Evolutionary conservation across 2,113 vertebrate species (phyloP).

Genomic region (Corythornis cristatus): DNA sequence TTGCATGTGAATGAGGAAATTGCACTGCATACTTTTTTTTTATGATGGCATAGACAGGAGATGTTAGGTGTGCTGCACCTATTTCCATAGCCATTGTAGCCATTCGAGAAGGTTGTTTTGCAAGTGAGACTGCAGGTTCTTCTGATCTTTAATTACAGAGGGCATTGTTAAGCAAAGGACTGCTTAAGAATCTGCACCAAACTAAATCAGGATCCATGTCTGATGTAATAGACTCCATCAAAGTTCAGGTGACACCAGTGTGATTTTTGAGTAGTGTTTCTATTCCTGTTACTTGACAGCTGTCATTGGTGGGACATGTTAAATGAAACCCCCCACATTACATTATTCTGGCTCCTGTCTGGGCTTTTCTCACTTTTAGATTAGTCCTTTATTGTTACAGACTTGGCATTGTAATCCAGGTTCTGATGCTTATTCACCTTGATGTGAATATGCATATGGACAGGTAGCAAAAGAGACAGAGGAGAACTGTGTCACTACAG

Average conservation of each 20-base stretch:
- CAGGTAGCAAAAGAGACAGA: not conserved
- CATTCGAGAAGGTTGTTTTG: not conserved
- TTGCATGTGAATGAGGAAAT: not conserved
- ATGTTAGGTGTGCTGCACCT: not conserved
- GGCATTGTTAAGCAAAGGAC: not conserved
- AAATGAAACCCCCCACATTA: not conserved
- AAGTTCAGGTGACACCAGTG: not conserved
- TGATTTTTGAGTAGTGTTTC: not conserved
- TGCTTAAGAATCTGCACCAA: not conserved
- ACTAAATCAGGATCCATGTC: not conserved
- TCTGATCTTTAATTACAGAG: not conserved
- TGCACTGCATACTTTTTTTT: not conserved
- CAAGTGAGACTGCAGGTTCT: not conserved
- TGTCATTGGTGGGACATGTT: not conserved
- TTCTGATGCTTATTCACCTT: not conserved
- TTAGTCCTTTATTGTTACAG: not conserved
- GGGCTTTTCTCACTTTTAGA: not conserved
- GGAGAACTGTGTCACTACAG: not conserved
- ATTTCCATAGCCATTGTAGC: accelerated
- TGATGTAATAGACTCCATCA: not conserved
- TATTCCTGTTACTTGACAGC: not conserved
- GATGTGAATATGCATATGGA: not conserved
- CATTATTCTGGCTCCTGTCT: not conserved
- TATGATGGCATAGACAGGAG: not conserved
- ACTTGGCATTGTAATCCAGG: not conserved